phyloP scores from a whole-genome alignment of 2,113 vertebrate species.

The Elephantulus edwardii region DNA sequence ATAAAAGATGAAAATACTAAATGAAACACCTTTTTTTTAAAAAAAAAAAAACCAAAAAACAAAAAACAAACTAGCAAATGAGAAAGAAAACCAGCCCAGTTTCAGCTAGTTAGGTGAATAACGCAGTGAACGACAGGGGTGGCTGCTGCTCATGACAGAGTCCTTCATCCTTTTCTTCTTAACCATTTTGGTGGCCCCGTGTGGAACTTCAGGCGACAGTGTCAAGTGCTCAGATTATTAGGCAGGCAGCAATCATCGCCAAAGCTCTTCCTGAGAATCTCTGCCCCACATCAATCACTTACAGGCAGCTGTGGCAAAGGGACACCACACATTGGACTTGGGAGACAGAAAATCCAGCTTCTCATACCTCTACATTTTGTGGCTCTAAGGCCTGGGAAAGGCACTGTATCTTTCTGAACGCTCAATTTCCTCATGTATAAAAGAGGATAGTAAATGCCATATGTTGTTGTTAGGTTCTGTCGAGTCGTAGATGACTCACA shows the following conservation, averaged over 20 bases:
- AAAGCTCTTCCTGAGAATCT: background rate
- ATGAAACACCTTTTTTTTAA: constrained; percentile 6
- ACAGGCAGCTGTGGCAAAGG: background rate
- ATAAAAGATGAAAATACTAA: constrained; percentile 53
- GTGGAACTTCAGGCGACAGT: constrained; percentile 12
- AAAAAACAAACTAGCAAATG: too few species aligned
- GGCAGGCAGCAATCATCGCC: background rate
- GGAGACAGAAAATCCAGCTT: background rate
- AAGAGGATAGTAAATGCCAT: background rate
- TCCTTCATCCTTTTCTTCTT: background rate
- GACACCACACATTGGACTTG: background rate
- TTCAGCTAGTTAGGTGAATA: constrained; percentile 18
- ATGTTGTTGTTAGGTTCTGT: too few species aligned
- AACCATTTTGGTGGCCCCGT: background rate
- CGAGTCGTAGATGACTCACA: too few species aligned
- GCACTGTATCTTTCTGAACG: background rate
- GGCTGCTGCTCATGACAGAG: background rate
- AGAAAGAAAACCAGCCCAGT: constrained; percentile 12
- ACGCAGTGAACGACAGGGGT: background rate
- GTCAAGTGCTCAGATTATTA: background rate
- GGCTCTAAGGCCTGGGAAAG: background rate
- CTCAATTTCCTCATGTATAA: background rate
- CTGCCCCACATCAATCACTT: background rate
- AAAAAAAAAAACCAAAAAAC: too few species aligned
- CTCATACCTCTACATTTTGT: background rate